Percentiles rank a stretch among this genome's conserved stretches.
Evolutionary conservation across 2,113 vertebrate genomes (phyloP).

Genomic region (Erythrolamprus reginae): DNA sequence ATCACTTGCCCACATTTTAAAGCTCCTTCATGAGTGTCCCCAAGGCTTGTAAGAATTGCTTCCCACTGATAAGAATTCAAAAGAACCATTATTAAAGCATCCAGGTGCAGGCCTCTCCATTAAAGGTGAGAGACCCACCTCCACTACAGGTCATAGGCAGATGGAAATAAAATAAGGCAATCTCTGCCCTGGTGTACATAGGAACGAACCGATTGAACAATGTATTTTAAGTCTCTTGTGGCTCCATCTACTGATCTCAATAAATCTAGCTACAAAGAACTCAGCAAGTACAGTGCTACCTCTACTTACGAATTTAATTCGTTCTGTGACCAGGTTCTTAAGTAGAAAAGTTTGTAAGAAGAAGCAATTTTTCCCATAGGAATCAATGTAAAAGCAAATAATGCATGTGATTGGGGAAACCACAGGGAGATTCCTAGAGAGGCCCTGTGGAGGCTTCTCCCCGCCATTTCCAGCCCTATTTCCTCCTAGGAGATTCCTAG

Average conservation of each 20-base stretch:
- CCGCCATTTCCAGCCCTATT: too few species aligned
- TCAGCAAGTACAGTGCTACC: too few species aligned
- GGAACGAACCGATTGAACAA: background rate
- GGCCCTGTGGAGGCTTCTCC: too few species aligned
- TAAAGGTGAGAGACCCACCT: background rate
- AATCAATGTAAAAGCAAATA: too few species aligned
- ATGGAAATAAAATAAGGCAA: background rate
- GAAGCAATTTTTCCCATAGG: too few species aligned
- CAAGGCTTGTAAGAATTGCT: background rate
- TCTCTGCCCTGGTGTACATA: background rate
- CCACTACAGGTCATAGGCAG: background rate
- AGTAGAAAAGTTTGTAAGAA: too few species aligned
- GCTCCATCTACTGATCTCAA: background rate
- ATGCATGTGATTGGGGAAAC: too few species aligned
- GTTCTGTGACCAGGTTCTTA: too few species aligned
- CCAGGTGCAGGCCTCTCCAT: background rate
- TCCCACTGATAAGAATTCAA: background rate
- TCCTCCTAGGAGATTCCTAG: too few species aligned
- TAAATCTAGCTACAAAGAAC: background rate
- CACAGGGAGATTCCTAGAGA: too few species aligned
- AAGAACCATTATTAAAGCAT: background rate
- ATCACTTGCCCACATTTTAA: background rate
- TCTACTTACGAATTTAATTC: too few species aligned
- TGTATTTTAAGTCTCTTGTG: background rate
- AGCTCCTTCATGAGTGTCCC: background rate